Evolutionary conservation across 2,113 vertebrate genomes (phyloP), one percentile per base, ranked within the genome.

Genomic region (Lates calcarifer): DNA sequence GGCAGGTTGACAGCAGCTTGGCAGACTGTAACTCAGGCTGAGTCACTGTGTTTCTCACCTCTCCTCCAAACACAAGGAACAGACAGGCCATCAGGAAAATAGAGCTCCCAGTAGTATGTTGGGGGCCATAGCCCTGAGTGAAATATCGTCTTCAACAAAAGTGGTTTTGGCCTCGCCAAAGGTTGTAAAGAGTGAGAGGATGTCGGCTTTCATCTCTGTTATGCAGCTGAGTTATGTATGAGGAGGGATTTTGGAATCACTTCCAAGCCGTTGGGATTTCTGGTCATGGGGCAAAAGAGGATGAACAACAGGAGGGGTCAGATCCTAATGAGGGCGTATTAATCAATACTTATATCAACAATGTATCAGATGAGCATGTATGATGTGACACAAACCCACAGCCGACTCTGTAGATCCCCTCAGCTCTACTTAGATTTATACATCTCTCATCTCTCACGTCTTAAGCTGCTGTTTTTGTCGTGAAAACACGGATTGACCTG

Each of bases 11-110:
- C 82, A 71, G 78, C 56, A 81, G 68, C 74, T 89, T 81, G 85
- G 86, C 81, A 86, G 79, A n/a, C 77, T 82, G 61, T 55, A 69
- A 62, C 57, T 87, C 69, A 60, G 69, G 61, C 67, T 82, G 87
- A 89, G 77, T 89, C 85, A 66, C 35, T 64, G 77, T 69, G 74
- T 71, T 81, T 78, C 81, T 84, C 87, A 87, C 80, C 73, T 82
- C 74, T 79, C 62, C 22, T 80, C 55, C 80, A 68, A 85, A 70
- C 65, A 83, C 49, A 47, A 62, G 49, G 67, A 84, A 60, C 62
- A 83, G 66, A 49, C 26, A 39, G 70, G 69, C 68, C 65, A 60
- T 79, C 81, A 74, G 83, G 71, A 69, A 86, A 82, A 77, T 29
- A 14, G 24, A 74, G 58, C 55, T 68, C 49, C 41, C 28, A 24